Percentiles rank a stretch among this genome's conserved stretches.
These are phyloP conservation scores for Acleris literana DNA, from an alignment of 2,888 invertebrate species.

Conservation along the genomic window DNA sequence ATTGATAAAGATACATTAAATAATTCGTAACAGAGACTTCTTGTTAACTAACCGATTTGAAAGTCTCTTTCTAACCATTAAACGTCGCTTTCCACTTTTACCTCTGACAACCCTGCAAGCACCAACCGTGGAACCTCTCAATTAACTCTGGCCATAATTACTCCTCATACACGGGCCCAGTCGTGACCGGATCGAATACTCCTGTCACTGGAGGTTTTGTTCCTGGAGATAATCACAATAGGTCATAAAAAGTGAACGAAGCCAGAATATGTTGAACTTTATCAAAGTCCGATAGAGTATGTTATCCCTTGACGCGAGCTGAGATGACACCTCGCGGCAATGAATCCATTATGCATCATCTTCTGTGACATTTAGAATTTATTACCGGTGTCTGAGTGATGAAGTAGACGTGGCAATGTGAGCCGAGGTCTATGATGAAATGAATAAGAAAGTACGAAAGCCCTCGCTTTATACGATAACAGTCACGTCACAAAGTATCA, in stretches of 20 bases:
- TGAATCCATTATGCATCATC: constrained; percentile 73
- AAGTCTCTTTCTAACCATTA: constrained; percentile 29
- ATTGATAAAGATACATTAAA: neutral
- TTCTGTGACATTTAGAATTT: constrained; percentile 76
- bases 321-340: constrained; percentile 62
- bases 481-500: constrained; percentile 3
- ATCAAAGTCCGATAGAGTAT: constrained; percentile 39
- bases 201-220: constrained; percentile 53
- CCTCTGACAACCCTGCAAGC: constrained; percentile 36
- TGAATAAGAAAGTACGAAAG: constrained; percentile 49
- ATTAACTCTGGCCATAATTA: constrained; percentile 61
- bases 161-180: constrained; percentile 44
- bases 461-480: constrained; percentile 18
- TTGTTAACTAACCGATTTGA: constrained; percentile 1
- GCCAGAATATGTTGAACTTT: constrained; percentile 44
- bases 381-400: constrained; percentile 70
- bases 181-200: constrained; percentile 50
- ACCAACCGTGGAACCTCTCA: constrained; percentile 53
- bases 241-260: constrained; percentile 35
- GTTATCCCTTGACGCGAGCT: constrained; percentile 40
- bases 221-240: constrained; percentile 34
- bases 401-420: constrained; percentile 60
- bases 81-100: constrained; percentile 40
- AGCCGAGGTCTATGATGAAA: constrained; percentile 52
- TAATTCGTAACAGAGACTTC: neutral